These are phyloP conservation scores for Geotrupes spiniger DNA, from an alignment of 2,888 invertebrate genomes.

Conservation along the genomic window DNA sequence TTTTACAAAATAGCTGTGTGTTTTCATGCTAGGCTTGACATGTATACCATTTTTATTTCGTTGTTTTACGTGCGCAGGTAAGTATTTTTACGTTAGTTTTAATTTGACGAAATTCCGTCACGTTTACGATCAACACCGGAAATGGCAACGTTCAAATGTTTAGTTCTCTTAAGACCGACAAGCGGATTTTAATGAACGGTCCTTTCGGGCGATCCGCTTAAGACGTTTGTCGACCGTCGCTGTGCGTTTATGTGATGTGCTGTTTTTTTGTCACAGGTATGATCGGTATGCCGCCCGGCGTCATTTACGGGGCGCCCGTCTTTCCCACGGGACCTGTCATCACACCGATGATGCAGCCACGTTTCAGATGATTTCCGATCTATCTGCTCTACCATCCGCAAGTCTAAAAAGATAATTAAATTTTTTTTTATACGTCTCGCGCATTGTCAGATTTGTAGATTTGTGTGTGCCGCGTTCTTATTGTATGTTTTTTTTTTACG, in stretches of 20 bases:
- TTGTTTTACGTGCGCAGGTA: conserved; percentile 32
- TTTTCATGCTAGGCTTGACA: conserved; percentile 42
- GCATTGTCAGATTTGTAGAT: conserved; percentile 3
- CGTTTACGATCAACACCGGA: neutral
- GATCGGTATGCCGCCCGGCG: conserved; percentile 51
- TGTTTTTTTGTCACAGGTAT: conserved; percentile 47
- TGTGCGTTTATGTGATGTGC: conserved; percentile 19
- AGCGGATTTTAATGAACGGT: too few species aligned
- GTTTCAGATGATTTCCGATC: conserved; percentile 80
- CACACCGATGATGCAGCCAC: conserved; percentile 73
- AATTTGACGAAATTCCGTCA: neutral
- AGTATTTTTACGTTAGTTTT: conserved; percentile 33
- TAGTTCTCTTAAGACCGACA: neutral
- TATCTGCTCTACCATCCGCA: conserved; percentile 57
- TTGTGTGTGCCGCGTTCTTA: neutral
- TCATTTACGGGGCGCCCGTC: conserved; percentile 50
- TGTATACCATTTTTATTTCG: conserved; percentile 26
- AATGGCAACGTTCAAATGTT: neutral
- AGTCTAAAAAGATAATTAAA: conserved; percentile 37
- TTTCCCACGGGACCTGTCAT: conserved; percentile 49
- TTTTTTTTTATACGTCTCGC: conserved; percentile 6
- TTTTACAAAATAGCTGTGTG: conserved; percentile 42
- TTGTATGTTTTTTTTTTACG: neutral
- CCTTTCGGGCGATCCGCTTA: neutral
- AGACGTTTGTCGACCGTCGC: neutral